Evolutionary conservation across 2,797 vertebrate species (phyloP).

Genomic region (Spinus olivaceus): DNA sequence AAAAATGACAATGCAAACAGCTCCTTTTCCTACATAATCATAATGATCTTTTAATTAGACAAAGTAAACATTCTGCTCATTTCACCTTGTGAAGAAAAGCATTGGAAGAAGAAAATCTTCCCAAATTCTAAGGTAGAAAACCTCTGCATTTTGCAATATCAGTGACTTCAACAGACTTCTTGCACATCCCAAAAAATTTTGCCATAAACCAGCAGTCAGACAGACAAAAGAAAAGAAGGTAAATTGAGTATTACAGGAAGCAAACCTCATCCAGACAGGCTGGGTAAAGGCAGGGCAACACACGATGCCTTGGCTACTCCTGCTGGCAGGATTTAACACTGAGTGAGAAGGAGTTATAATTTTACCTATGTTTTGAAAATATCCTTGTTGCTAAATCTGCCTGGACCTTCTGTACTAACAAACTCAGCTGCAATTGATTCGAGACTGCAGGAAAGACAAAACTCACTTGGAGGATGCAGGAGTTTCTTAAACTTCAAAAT

Average conservation of each 20-base stretch:
- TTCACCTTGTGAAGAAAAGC: not conserved
- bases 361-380: constrained; percentile 48
- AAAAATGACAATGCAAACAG: constrained; percentile 9
- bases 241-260: not conserved
- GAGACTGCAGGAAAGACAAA: not conserved
- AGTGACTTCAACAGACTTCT: not conserved
- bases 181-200: not conserved
- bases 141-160: not conserved
- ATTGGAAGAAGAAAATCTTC: not conserved
- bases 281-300: not conserved
- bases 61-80: not conserved
- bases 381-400: constrained; percentile 39
- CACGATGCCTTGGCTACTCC: not conserved
- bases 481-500: not conserved
- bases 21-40: not conserved
- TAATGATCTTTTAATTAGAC: constrained; percentile 51
- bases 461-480: not conserved
- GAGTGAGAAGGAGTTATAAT: not conserved
- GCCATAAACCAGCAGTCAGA: not conserved
- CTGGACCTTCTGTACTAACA: not conserved
- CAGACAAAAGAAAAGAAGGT: not conserved
- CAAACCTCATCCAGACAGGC: not conserved
- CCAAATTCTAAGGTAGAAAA: not conserved
- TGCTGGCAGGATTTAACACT: not conserved
- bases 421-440: constrained; percentile 11